Conservation (phyloP, 2,888 invertebrate genomes). For the Drosophila barbarae region DNA sequence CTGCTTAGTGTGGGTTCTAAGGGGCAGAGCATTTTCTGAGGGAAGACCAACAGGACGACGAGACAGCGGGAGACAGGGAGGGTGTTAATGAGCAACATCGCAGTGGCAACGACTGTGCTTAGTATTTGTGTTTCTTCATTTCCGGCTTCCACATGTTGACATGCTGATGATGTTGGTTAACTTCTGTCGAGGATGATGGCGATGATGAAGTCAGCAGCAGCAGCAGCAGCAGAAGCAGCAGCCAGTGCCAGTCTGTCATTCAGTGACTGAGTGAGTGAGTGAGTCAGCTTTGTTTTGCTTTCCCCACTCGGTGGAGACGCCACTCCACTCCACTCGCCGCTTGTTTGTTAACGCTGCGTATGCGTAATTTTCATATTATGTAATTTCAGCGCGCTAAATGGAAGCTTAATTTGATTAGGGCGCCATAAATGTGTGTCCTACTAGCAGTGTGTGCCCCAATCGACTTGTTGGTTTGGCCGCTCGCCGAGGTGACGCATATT, state of each 20-base stretch:
- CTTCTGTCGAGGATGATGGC: slow-evolving; percentile 42
- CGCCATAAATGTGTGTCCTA: slow-evolving; percentile 61
- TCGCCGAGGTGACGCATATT: slow-evolving; percentile 55
- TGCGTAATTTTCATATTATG: slow-evolving; percentile 75
- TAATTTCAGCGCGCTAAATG: slow-evolving; percentile 71
- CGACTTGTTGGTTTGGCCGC: slow-evolving; percentile 39
- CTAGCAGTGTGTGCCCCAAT: slow-evolving; percentile 32
- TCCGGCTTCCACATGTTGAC: slow-evolving; percentile 74
- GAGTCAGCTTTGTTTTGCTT: slow-evolving; percentile 57
- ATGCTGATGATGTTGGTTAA: slow-evolving; percentile 56
- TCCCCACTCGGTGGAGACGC: not conserved
- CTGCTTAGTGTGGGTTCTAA: slow-evolving; percentile 4
- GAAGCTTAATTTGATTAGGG: slow-evolving; percentile 70
- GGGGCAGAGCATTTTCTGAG: slow-evolving; percentile 9
- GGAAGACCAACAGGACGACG: slow-evolving; percentile 4
- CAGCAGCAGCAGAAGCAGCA: slow-evolving; percentile 40
- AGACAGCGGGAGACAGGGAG: slow-evolving; percentile 12
- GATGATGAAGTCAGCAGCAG: slow-evolving; percentile 48
- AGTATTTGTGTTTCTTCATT: slow-evolving; percentile 73
- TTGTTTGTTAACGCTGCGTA: slow-evolving; percentile 56
- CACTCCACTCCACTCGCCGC: slow-evolving; percentile 35
- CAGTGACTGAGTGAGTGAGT: slow-evolving; percentile 45
- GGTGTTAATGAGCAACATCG: slow-evolving; percentile 69
- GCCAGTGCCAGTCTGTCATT: slow-evolving; percentile 28
- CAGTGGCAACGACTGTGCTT: slow-evolving; percentile 68